phyloP scores from a whole-genome alignment of 2,113 vertebrate species.

The Piprites chloris region DNA sequence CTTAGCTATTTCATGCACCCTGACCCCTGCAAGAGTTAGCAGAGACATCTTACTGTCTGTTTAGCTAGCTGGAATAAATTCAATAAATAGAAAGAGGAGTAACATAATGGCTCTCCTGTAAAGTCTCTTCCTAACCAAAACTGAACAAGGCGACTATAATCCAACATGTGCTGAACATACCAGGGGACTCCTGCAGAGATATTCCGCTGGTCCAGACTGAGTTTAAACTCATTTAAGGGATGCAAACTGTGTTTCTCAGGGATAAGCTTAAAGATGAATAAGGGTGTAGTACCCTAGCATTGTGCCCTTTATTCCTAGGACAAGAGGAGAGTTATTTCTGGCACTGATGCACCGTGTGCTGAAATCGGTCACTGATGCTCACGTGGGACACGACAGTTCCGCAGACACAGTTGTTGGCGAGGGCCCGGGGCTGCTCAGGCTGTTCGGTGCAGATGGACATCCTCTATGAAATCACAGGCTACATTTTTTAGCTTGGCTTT shows the following conservation, averaged over 20 bases:
- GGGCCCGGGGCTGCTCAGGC: slow-evolving; percentile 51
- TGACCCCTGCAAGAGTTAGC: background rate
- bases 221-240: background rate
- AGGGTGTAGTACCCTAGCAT: background rate
- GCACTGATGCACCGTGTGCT: rapidly evolving
- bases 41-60: background rate
- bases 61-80: background rate
- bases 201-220: background rate
- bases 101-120: background rate
- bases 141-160: background rate
- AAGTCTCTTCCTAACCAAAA: background rate
- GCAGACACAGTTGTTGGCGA: background rate
- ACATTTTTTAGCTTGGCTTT: slow-evolving; percentile 1
- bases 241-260: background rate
- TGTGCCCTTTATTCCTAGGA: background rate
- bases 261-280: rapidly evolving
- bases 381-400: background rate
- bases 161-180: rapidly evolving
- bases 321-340: background rate
- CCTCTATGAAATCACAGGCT: slow-evolving; percentile 31
- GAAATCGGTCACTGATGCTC: background rate
- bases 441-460: slow-evolving; percentile 57
- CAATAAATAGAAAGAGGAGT: background rate
- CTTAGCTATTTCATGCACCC: rapidly evolving
- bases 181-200: background rate